phyloP scores from a whole-genome alignment of 2,888 invertebrate genomes.

The Lasius fuliginosus region DNA sequence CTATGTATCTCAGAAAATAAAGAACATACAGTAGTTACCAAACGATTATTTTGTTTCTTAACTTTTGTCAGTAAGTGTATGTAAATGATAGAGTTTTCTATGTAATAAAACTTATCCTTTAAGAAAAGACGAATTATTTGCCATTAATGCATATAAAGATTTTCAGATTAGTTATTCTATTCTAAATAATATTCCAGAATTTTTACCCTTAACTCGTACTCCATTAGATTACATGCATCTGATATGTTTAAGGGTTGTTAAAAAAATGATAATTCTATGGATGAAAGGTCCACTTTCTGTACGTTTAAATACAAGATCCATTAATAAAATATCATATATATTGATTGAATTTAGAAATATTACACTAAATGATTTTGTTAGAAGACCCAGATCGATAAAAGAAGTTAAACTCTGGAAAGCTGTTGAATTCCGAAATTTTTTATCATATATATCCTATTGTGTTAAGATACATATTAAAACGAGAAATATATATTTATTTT shows the following conservation, averaged over 20 bases:
- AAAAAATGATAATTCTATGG: constrained; percentile 15
- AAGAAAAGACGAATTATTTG: constrained; percentile 32
- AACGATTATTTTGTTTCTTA: too few species aligned
- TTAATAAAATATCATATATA: constrained; percentile 39
- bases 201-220: not conserved
- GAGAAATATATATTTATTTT: not conserved
- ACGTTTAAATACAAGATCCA: not conserved
- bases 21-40: too few species aligned
- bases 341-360: not conserved
- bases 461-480: not conserved
- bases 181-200: not conserved
- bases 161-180: not conserved
- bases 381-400: not conserved
- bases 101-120: not conserved
- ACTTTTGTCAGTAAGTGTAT: too few species aligned
- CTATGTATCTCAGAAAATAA: too few species aligned
- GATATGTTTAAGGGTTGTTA: not conserved
- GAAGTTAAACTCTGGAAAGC: constrained; percentile 16
- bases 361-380: not conserved
- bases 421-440: not conserved
- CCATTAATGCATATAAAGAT: not conserved
- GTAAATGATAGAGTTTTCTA: constrained; percentile 1
- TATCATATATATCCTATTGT: not conserved
- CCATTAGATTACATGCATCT: constrained; percentile 21
- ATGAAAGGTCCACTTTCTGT: constrained; percentile 14